Percentiles rank a stretch among this genome's conserved stretches.
Evolutionary conservation across 2,113 vertebrate genomes (phyloP).

Genomic region (Cisticola juncidis): DNA sequence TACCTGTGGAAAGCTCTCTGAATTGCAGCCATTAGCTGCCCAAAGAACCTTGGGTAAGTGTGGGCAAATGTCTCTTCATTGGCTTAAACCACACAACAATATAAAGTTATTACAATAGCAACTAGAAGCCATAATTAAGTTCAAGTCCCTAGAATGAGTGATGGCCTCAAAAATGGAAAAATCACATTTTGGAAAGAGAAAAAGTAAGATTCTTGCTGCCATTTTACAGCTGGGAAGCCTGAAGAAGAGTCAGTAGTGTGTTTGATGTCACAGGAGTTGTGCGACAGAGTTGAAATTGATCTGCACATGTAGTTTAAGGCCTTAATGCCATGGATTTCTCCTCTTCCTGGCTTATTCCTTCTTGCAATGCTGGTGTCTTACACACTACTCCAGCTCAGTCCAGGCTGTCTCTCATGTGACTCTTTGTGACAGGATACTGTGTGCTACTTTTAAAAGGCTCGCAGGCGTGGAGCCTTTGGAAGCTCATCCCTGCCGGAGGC

Average conservation of each 20-base stretch:
- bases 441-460: conserved; percentile 24
- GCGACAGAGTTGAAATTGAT: background rate
- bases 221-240: background rate
- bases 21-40: background rate
- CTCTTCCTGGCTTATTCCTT: background rate
- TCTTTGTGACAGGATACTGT: background rate
- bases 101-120: background rate
- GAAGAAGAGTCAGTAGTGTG: background rate
- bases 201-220: background rate
- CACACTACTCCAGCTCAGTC: background rate
- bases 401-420: background rate
- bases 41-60: background rate
- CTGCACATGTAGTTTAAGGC: background rate
- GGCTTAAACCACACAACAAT: background rate
- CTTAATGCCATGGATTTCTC: background rate
- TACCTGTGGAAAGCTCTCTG: background rate
- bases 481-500: background rate
- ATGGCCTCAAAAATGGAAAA: background rate
- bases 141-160: background rate
- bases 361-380: background rate
- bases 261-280: background rate
- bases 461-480: background rate
- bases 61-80: background rate
- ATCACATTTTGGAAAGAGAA: background rate
- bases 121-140: background rate